Percentiles rank a stretch among this genome's conserved stretches.
Evolutionary conservation across 2,888 invertebrate genomes (phyloP).

Genomic region (Hemicrepidius hirtus): DNA sequence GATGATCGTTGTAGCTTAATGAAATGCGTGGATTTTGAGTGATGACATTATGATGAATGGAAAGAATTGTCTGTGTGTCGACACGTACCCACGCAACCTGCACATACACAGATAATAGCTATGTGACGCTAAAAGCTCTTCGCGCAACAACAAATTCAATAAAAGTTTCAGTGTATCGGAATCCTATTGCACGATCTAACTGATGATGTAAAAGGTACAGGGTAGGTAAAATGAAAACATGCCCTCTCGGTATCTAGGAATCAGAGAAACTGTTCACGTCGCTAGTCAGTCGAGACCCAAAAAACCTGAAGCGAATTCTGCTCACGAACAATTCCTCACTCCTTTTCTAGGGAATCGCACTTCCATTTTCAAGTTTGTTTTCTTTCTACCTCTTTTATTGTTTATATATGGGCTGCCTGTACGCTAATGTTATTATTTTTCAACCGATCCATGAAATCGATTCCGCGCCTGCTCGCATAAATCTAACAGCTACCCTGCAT

Average conservation of each 20-base stretch:
- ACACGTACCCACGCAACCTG: conserved; percentile 96
- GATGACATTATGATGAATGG: conserved; percentile 94
- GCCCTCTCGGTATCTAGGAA: conserved; percentile 66
- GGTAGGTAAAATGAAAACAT: conserved; percentile 65
- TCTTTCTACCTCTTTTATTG: conserved; percentile 65
- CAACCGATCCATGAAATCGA: conserved; percentile 65
- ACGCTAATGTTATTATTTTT: conserved; percentile 70
- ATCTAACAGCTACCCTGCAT: conserved; percentile 57
- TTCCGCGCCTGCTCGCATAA: conserved; percentile 59
- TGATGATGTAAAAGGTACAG: conserved; percentile 62
- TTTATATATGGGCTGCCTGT: conserved; percentile 66
- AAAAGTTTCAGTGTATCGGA: conserved; percentile 55
- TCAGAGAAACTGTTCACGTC: conserved; percentile 69
- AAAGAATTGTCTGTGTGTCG: conserved; percentile 93
- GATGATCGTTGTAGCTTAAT: conserved; percentile 90
- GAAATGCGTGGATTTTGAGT: conserved; percentile 93
- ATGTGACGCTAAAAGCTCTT: conserved; percentile 6
- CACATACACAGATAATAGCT: conserved; percentile 56
- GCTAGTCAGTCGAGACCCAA: conserved; percentile 66
- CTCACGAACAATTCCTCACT: conserved; percentile 71
- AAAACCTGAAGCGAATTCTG: conserved; percentile 64
- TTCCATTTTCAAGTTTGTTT: conserved; percentile 67
- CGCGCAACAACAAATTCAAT: conserved; percentile 55
- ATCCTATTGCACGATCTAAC: conserved; percentile 57
- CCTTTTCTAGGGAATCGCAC: conserved; percentile 67